These are phyloP conservation scores for Lasioglossum calceatum DNA, from an alignment of 2,888 invertebrate genomes.

Conservation along the genomic window DNA sequence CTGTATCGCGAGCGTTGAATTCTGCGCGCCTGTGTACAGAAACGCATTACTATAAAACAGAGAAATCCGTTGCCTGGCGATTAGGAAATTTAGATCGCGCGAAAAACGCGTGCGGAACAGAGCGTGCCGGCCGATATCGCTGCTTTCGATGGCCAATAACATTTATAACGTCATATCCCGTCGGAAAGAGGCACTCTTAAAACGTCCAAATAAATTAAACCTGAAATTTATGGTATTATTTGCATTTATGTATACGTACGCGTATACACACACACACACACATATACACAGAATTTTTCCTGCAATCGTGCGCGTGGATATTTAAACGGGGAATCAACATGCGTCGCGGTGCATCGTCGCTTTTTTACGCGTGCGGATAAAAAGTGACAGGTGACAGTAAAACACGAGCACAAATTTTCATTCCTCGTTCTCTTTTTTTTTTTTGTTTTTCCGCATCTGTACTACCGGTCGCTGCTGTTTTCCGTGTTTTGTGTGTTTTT, in stretches of 20 bases:
- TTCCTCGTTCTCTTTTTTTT: slow-evolving; percentile 14
- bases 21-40: no score
- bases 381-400: slow-evolving; percentile 61
- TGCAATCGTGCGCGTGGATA: slow-evolving; percentile 25
- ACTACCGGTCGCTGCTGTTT: not conserved
- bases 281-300: no score
- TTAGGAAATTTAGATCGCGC: slow-evolving; percentile 40
- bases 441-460: not conserved
- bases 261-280: not conserved
- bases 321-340: slow-evolving; percentile 61
- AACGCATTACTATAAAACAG: not conserved
- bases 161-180: slow-evolving; percentile 55
- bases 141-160: slow-evolving; percentile 48
- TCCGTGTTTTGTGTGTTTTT: not conserved
- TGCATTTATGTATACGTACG: slow-evolving; percentile 42
- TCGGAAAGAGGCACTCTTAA: slow-evolving; percentile 51
- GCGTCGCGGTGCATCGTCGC: slow-evolving; percentile 58
- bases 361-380: slow-evolving; percentile 54
- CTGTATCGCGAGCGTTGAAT: not conserved
- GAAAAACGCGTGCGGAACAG: not conserved
- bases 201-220: slow-evolving; percentile 58
- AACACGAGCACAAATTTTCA: slow-evolving; percentile 56
- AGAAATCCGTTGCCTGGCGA: slow-evolving; percentile 6
- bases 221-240: slow-evolving; percentile 56
- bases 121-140: slow-evolving; percentile 5